Percentiles rank a stretch among this genome's conserved stretches.
phyloP scores from a whole-genome alignment of 1,140 invertebrate genomes.

The Melitaea cinxia region DNA sequence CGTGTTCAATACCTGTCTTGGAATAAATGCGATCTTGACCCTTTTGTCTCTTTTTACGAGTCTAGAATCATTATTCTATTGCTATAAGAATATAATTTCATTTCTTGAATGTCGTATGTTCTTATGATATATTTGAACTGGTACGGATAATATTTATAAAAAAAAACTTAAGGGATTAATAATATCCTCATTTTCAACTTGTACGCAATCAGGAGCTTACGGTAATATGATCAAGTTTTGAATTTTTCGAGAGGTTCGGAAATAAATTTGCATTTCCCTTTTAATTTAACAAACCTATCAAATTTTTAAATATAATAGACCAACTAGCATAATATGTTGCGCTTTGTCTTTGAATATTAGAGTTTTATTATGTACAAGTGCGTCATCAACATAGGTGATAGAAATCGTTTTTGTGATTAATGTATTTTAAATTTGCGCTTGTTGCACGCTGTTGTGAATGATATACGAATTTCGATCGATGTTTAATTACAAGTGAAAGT shows the following conservation, averaged over 20 bases:
- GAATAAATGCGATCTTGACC: slow-evolving; percentile 15
- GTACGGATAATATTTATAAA: too few species aligned
- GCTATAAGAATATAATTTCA: neutral
- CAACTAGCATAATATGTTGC: too few species aligned
- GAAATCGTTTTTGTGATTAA: slow-evolving; percentile 41
- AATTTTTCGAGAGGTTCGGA: too few species aligned
- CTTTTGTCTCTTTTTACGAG: slow-evolving; percentile 15
- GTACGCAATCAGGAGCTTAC: too few species aligned
- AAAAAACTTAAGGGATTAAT: too few species aligned
- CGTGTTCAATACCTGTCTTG: neutral
- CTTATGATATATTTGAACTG: too few species aligned
- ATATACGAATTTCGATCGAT: slow-evolving; percentile 36
- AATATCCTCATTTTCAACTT: too few species aligned
- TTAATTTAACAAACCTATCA: too few species aligned
- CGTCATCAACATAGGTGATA: neutral
- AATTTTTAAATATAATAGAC: too few species aligned
- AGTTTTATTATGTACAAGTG: too few species aligned
- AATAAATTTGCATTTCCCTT: too few species aligned
- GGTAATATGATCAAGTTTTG: too few species aligned
- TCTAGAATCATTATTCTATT: slow-evolving; percentile 13
- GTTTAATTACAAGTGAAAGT: slow-evolving; percentile 45
- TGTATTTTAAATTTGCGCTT: slow-evolving; percentile 50
- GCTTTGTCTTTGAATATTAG: neutral
- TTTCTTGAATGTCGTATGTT: neutral
- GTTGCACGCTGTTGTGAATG: slow-evolving; percentile 37